Conservation (phyloP, 2,888 invertebrate species). For the Arctia plantaginis region DNA sequence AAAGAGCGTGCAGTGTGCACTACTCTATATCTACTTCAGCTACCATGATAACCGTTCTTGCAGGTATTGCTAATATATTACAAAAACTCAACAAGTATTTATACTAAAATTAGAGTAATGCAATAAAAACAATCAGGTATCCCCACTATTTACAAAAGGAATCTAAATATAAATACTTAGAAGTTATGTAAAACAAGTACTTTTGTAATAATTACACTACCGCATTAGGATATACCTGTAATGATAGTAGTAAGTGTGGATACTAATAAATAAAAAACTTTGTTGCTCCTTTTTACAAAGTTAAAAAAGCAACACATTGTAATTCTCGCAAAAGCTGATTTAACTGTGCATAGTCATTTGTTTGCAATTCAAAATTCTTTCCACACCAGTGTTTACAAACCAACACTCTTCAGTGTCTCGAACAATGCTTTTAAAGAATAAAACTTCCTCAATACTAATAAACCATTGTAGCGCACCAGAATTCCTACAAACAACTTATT, state of each 20-base stretch:
- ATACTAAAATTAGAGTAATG: background rate
- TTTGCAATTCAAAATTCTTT: constrained; percentile 3
- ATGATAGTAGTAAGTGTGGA: no score
- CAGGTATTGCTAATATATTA: constrained; percentile 10
- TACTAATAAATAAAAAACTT: background rate
- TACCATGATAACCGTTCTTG: constrained; percentile 20
- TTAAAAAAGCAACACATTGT: background rate
- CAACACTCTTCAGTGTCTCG: background rate
- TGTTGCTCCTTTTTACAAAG: background rate
- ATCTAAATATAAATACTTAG: background rate
- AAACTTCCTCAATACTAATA: background rate
- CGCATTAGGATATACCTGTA: no score
- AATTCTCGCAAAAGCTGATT: constrained; percentile 3
- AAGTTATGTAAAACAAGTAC: no score
- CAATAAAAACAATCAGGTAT: background rate
- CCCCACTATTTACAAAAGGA: background rate
- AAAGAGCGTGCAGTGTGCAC: constrained; percentile 63
- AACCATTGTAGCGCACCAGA: background rate
- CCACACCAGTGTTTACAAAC: constrained; percentile 9
- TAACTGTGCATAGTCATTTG: constrained; percentile 6
- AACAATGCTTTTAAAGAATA: constrained; percentile 16
- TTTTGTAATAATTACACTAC: no score
- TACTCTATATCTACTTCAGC: constrained; percentile 37
- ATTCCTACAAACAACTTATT: constrained; percentile 5
- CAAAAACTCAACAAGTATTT: constrained; percentile 1